Base-by-base conservation (phyloP, 2,797 vertebrate species). In the Darevskia mixta region DNA sequence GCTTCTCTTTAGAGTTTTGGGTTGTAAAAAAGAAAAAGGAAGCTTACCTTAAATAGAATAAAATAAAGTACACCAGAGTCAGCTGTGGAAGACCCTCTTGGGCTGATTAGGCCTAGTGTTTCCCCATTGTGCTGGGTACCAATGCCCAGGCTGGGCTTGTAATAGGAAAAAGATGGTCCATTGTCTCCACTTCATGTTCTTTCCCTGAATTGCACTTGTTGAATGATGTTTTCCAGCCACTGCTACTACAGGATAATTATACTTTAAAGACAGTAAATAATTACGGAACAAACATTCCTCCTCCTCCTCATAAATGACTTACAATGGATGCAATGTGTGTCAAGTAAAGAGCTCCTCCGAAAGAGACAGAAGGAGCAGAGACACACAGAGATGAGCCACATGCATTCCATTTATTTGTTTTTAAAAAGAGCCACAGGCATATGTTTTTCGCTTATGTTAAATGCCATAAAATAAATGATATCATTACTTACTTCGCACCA, bases 371-470 rank as follows among this genome's bases (percentile, higher is more conserved):
- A 73, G n/a, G 32, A 72, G n/a, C 69, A 45, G 5, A 18, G 29
- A 83, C 85, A 90, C 89, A 87, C 73, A 73, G 90, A 90, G 90
- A 82, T 90, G 71, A 93, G 94, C 90, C 35, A 38, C 76, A 93
- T 90, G 79, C 66, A 77, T 88, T 86, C 5, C 0, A 8, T 9
- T 58, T 90, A 8, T 9, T 58, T 90, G 91, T 90, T 61, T 78
- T 29, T 61, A 35, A 38, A 92, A 87, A 71, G 88, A 92, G 87
- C 81, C 88, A 35, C 35, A 91, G 91, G 88, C 88, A 88, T 0
- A 43, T 90, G 49, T 64, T 27, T 61, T 88, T 82, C 69, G 82
- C 87, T 95, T 91, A 87, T 85, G 72, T n/a, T 43, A 86, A 67
- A 25, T 27, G 35, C 75, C 66, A 32, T 72, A 88, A 92, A 92